Percentiles rank a stretch among this genome's conserved stretches.
phyloP scores from a whole-genome alignment of 2,113 vertebrate species.

The Tetrax tetrax region DNA sequence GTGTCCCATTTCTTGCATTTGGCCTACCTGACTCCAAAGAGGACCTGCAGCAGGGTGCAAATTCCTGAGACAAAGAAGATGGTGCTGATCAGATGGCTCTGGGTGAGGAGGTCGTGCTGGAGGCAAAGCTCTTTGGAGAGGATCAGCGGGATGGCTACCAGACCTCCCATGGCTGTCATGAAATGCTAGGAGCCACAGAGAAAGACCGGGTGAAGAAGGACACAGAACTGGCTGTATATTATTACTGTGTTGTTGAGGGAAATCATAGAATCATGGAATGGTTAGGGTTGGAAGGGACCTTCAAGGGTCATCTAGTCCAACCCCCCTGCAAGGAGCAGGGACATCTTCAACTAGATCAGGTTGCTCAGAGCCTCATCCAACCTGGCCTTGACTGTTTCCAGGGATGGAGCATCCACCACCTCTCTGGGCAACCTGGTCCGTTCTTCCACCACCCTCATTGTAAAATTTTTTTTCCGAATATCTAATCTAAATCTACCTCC shows the following conservation, averaged over 20 bases:
- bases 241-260: neutral
- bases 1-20: neutral
- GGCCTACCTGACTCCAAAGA: constrained; percentile 91
- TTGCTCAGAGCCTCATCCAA: too few relatives aligned
- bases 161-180: constrained; percentile 91
- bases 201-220: neutral
- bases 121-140: constrained; percentile 90
- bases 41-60: constrained; percentile 92
- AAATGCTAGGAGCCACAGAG: constrained; percentile 84
- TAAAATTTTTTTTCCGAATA: too few relatives aligned
- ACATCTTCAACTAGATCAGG: too few relatives aligned
- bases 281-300: too few relatives aligned
- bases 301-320: too few relatives aligned
- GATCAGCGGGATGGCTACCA: constrained; percentile 90
- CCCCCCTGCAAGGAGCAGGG: too few relatives aligned
- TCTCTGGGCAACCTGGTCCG: too few relatives aligned
- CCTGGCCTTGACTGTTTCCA: too few relatives aligned
- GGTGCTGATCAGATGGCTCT: constrained; percentile 95
- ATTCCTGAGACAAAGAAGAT: constrained; percentile 95
- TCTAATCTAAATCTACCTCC: too few relatives aligned
- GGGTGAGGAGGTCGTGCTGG: constrained; percentile 90
- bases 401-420: too few relatives aligned
- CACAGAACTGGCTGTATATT: neutral
- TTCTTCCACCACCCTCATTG: too few relatives aligned
- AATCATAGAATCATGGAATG: neutral